Evolutionary conservation across 2,888 invertebrate species (phyloP), one percentile per base, ranked within the genome.

Genomic region (Dryadula phaetusa): DNA sequence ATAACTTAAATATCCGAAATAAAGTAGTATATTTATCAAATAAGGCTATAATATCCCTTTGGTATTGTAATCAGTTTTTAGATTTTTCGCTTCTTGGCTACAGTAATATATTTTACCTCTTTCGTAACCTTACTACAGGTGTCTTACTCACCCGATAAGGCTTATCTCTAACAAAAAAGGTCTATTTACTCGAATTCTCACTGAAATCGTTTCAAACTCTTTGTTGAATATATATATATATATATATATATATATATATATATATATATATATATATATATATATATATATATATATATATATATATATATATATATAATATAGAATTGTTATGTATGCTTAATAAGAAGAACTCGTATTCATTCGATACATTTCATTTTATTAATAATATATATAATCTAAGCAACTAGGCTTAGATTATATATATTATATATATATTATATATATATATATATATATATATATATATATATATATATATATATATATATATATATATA

Each of bases 31-130:
- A 28, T 60, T 25, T 25, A 22, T 28, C 12, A 32, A 47, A 22
- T 37, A 61, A 47, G 20, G 61, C 1, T 7, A 37, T 18, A 46
- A 47, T 46, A 20, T 8, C 22, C 46, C 3, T 44, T 25, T 47
- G 7, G 6, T 20, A 14, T 22, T 12, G 0, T 47, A 49, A 62
- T 34, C n/a, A 62, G 32, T 49, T 62, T 32, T 61, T 32, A 32
- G 6, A 47, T 2, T 32, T 47, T 37, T 47, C n/a, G 32, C 16
- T 28, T 4, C 12, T 22, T 5, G n/a, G 16, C 28, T 14, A 18
- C 8, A 18, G 47, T 62, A n/a, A 62, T 62, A 62, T 49, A 49
- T 62, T 62, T 62, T 47, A 62, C 49, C 25, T n/a, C 22, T 49
- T 49, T 12, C 20, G 32, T 47, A 44, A 34, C 62, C 37, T n/a